Evolutionary conservation across 2,797 vertebrate genomes (phyloP), one percentile per base, ranked within the genome.

Genomic region (Steatocranus sp.): DNA sequence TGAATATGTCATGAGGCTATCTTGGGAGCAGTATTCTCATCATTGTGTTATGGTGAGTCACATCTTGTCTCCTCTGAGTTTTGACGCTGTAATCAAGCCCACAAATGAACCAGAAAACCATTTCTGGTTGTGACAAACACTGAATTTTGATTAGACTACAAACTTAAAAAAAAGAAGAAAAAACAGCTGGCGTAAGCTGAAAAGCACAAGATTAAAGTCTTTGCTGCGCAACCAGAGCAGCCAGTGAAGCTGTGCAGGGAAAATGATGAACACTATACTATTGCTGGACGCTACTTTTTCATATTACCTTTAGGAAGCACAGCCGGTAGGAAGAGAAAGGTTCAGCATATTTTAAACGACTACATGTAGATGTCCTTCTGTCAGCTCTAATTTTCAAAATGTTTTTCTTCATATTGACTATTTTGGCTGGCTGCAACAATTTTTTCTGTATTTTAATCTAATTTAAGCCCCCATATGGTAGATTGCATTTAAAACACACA

Each of bases 261-360:
- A 54, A 83, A 61, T 11, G 5, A 81, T 75, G 73, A 84, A 50
- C 68, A 48, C 25, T 48, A 46, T 30, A 3, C 15, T 75, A 86
- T 84, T 70, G 48, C 23, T 23, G 83, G 81, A 76, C n/a, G 48
- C 80, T 32, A 49, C 43, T 41, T 89, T 86, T 89, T 85, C 46
- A 81, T 46, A 77, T 87, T 74, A 85, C 73, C 70, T 73, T 87
- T 66, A 84, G 48, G 77, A 91, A 86, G 85, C 53, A 74, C 38
- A 84, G 74, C 56, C 30, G 53, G 66, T 18, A 53, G 36, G 43
- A 43, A 85, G 18, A 81, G 48, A 83, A 56, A 74, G 20, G 25
- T 75, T 77, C 76, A 74, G 76, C 76, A 78, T 61, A 78, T 83
- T 87, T 86, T 20, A n/a, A 83, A 80, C 20, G 32, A 63, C 70